Evolutionary conservation across 1,140 invertebrate species (phyloP).

Genomic region (Cyrtorhinus lividipennis): DNA sequence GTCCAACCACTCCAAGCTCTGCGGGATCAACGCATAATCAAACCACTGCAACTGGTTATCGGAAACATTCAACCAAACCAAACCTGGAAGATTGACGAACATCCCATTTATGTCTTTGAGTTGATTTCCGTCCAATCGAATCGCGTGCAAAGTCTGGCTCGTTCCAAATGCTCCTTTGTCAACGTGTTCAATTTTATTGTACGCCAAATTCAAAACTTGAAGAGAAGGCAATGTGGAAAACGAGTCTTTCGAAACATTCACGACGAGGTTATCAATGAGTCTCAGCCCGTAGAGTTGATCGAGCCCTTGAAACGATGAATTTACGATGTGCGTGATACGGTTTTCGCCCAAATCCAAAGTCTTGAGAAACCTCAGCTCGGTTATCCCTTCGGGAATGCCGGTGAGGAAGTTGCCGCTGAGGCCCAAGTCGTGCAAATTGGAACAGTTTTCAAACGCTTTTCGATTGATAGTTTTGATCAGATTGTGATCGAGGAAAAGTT

Average conservation of each 20-base stretch:
- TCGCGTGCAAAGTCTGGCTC: constrained; percentile 45
- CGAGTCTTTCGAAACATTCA: constrained; percentile 45
- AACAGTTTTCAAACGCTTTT: constrained; percentile 63
- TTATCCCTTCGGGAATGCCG: constrained; percentile 59
- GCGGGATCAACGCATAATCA: constrained; percentile 48
- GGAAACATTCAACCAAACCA: constrained; percentile 56
- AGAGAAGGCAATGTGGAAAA: constrained; percentile 48
- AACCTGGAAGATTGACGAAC: constrained; percentile 44
- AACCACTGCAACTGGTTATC: constrained; percentile 50
- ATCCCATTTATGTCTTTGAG: constrained; percentile 48
- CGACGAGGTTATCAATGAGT: constrained; percentile 50
- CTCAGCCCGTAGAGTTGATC: constrained; percentile 43
- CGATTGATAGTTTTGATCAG: constrained; percentile 48
- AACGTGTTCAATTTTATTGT: constrained; percentile 48
- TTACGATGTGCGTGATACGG: constrained; percentile 47
- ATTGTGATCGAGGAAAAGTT: constrained; percentile 61
- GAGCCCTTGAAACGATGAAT: constrained; percentile 45
- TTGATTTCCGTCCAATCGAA: constrained; percentile 50
- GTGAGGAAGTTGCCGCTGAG: constrained; percentile 68
- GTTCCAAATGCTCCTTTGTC: constrained; percentile 46
- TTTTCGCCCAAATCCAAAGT: constrained; percentile 77
- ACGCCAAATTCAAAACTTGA: constrained; percentile 51
- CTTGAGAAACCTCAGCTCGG: constrained; percentile 53
- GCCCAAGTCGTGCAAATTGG: constrained; percentile 67
- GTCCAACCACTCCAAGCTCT: constrained; percentile 52